Evolutionary conservation across 2,797 vertebrate species (phyloP).

Genomic region (Ctenopoma kingsleyae): DNA sequence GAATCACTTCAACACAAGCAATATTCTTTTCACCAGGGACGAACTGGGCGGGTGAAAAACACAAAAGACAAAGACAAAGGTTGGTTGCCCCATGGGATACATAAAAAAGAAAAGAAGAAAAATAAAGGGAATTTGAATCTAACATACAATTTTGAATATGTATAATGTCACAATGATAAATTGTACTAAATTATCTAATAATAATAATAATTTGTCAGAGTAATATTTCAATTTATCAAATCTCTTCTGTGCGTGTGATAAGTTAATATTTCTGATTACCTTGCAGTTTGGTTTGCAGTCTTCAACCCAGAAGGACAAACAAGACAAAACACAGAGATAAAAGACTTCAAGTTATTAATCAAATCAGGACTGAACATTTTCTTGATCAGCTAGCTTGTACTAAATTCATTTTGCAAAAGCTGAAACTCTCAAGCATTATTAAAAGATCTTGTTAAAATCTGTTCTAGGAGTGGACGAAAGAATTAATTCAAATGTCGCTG

Average conservation of each 20-base stretch:
- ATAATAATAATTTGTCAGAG: neutral
- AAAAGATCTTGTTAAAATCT: constrained; percentile 28
- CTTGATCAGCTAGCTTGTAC: constrained; percentile 10
- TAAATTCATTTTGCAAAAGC: constrained; percentile 32
- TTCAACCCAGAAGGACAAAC: constrained; percentile 61
- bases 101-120: constrained; percentile 18
- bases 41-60: constrained; percentile 82
- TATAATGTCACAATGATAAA: neutral
- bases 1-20: constrained; percentile 92
- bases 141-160: neutral
- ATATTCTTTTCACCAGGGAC: constrained; percentile 92
- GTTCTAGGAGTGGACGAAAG: constrained; percentile 2
- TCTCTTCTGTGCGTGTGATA: neutral
- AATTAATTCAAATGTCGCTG: constrained; percentile 22
- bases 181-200: neutral
- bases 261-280: constrained; percentile 76
- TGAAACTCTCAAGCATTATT: constrained; percentile 33
- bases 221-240: neutral
- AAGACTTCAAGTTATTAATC: constrained; percentile 33
- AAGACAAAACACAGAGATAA: constrained; percentile 25
- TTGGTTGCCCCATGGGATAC: constrained; percentile 46
- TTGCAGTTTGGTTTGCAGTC: constrained; percentile 96
- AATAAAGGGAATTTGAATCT: neutral
- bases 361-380: constrained; percentile 6
- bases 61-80: constrained; percentile 60